A percentile compares a stretch with the other conserved stretches of the same genome.
Evolutionary conservation across 2,888 invertebrate species (phyloP).

Genomic region (Agriotes lineatus): DNA sequence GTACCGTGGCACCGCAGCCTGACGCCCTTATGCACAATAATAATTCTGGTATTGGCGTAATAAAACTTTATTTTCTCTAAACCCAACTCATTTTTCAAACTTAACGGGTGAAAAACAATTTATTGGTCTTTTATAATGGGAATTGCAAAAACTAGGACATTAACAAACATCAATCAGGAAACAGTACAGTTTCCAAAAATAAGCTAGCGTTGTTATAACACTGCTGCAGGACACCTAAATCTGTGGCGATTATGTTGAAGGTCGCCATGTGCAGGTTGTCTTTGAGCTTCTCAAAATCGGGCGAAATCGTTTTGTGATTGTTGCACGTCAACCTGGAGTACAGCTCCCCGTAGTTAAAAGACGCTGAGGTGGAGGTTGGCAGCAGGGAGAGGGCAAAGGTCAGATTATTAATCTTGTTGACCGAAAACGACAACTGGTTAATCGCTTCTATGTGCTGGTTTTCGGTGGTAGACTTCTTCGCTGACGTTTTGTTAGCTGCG

Average conservation of each 20-base stretch:
- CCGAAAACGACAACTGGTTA: slow-evolving; percentile 49
- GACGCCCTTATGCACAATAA: too few relatives aligned
- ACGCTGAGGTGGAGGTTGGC: slow-evolving; percentile 2
- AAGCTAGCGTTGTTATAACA: slow-evolving; percentile 24
- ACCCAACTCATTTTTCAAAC: too few relatives aligned
- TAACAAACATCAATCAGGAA: slow-evolving; percentile 7
- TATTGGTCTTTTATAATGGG: too few relatives aligned
- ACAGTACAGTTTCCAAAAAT: slow-evolving; percentile 17
- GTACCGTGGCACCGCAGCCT: too few relatives aligned
- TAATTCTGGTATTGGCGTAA: too few relatives aligned
- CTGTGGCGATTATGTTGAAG: slow-evolving; percentile 3
- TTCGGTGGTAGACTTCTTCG: slow-evolving; percentile 52
- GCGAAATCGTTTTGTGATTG: not conserved
- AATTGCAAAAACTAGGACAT: too few relatives aligned
- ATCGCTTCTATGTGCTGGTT: slow-evolving; percentile 43
- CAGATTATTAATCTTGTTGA: slow-evolving; percentile 42
- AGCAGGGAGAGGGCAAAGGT: slow-evolving; percentile 31
- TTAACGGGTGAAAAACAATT: too few relatives aligned
- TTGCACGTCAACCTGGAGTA: slow-evolving; percentile 40
- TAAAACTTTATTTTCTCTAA: too few relatives aligned
- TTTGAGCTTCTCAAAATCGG: slow-evolving; percentile 12
- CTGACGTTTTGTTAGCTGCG: slow-evolving; percentile 63
- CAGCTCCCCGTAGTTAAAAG: slow-evolving; percentile 29
- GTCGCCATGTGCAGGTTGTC: not conserved
- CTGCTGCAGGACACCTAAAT: slow-evolving; percentile 7